Percentiles rank a stretch among this genome's conserved stretches.
Conservation (phyloP, 2,888 invertebrate genomes). For the Apoda limacodes region DNA sequence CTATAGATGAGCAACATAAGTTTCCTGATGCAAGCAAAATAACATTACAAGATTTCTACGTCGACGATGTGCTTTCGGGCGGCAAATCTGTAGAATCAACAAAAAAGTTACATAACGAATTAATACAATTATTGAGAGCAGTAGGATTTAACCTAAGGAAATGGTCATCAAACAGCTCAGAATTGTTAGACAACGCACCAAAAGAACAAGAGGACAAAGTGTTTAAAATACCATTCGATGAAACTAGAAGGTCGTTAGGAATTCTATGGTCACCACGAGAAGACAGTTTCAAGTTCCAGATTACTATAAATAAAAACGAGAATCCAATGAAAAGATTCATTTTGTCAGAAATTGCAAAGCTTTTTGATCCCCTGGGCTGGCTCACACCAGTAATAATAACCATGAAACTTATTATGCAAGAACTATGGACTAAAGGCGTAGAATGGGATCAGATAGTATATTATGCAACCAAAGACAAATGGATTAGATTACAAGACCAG, state of each 20-base stretch:
- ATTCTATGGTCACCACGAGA: conserved; percentile 1
- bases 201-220: too few relatives aligned
- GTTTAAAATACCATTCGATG: background rate
- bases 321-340: conserved; percentile 4
- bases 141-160: too few relatives aligned
- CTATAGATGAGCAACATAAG: too few relatives aligned
- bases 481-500: background rate
- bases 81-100: too few relatives aligned
- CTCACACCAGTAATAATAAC: conserved; percentile 2
- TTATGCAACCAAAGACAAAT: background rate
- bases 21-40: too few relatives aligned
- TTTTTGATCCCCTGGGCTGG: conserved; percentile 5
- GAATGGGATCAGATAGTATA: conserved; percentile 6
- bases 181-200: too few relatives aligned
- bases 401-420: conserved; percentile 3
- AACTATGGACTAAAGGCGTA: conserved; percentile 1
- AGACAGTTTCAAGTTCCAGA: conserved; percentile 1
- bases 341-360: conserved; percentile 3
- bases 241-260: conserved; percentile 2
- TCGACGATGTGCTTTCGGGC: too few relatives aligned
- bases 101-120: too few relatives aligned
- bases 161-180: too few relatives aligned
- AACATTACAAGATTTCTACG: too few relatives aligned
- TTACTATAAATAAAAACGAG: background rate
- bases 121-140: too few relatives aligned